Percentiles rank a stretch among this genome's conserved stretches.
These are phyloP conservation scores for Deladenus siricidicola DNA, from an alignment of 2,888 invertebrate genomes.

Conservation along the genomic window DNA sequence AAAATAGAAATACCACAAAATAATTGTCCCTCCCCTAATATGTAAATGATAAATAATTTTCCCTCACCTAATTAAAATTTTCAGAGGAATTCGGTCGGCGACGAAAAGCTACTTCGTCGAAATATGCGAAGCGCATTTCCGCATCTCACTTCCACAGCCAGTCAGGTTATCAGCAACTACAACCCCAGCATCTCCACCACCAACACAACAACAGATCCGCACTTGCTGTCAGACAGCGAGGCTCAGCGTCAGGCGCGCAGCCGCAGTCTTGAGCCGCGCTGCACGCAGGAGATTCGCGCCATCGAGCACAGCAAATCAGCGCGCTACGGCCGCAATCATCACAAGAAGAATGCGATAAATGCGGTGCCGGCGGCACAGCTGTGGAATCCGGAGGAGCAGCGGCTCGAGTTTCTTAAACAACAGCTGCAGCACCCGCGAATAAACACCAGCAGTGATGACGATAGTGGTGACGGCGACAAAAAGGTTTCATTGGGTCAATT, in stretches of 20 bases:
- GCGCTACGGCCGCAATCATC: constrained; percentile 1
- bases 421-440: constrained; percentile 9
- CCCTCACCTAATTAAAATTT: no score
- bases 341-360: constrained; percentile 1
- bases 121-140: constrained; percentile 8
- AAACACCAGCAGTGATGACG: background rate
- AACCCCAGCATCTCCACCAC: no score
- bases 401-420: constrained; percentile 7
- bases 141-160: background rate
- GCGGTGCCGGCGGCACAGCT: background rate
- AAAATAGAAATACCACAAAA: no score
- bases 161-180: background rate
- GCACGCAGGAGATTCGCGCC: constrained; percentile 15
- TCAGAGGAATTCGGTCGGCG: background rate
- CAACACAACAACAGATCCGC: background rate
- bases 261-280: constrained; percentile 22
- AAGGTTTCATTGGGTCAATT: background rate
- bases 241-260: constrained; percentile 15
- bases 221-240: background rate
- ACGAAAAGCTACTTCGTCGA: constrained; percentile 3
- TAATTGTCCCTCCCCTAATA: no score
- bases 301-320: constrained; percentile 32
- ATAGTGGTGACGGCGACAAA: background rate
- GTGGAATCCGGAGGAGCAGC: constrained; percentile 27
- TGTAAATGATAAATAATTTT: no score